phyloP scores from a whole-genome alignment of 1,140 invertebrate genomes.

The Drusus annulatus region DNA sequence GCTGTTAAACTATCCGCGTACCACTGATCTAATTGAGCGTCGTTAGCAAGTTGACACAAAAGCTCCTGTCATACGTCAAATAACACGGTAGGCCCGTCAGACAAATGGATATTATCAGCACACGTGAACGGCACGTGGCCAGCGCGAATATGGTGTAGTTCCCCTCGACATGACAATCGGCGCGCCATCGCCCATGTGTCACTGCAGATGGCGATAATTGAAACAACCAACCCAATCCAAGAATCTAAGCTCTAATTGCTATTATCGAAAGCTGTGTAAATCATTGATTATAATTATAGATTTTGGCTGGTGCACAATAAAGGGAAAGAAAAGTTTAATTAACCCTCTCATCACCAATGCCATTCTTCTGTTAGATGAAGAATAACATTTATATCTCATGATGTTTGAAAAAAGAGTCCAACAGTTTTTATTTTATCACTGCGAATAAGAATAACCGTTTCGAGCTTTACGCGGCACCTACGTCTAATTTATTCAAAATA shows the following conservation, averaged over 20 bases:
- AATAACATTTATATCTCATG: no score
- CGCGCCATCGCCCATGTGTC: neutral
- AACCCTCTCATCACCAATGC: no score
- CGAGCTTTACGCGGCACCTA: no score
- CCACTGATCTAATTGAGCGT: constrained; percentile 11
- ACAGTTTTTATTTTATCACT: no score
- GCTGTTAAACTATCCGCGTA: no score
- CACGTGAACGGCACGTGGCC: constrained; percentile 42
- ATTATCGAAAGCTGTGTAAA: constrained; percentile 16
- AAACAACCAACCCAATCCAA: neutral
- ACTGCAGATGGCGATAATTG: neutral
- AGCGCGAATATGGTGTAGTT: neutral
- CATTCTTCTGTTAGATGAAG: no score
- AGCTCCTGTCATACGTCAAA: constrained; percentile 20
- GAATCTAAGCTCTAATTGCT: neutral
- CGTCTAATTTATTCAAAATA: no score
- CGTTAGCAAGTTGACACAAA: constrained; percentile 30
- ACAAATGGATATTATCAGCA: constrained; percentile 20
- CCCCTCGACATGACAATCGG: neutral
- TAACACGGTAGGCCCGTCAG: constrained; percentile 8
- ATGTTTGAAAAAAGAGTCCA: no score
- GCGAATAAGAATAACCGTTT: no score
- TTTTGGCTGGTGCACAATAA: no score
- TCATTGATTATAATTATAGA: no score
- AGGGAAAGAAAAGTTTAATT: no score